These are phyloP conservation scores for Philereme vetulata DNA, from an alignment of 2,888 invertebrate species.

Conservation along the genomic window DNA sequence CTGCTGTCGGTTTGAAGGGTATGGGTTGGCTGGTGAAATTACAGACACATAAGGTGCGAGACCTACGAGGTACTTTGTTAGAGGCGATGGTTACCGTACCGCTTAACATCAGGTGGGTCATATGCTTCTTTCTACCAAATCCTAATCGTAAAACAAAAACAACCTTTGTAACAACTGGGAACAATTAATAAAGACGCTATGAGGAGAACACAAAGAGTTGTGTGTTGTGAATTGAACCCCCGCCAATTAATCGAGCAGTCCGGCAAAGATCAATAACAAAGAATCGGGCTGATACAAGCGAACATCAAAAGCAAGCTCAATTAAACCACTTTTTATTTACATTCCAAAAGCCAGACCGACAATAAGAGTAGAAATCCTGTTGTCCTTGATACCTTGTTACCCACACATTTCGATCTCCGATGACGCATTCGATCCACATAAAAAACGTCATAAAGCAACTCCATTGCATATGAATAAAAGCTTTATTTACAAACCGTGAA, in stretches of 20 bases:
- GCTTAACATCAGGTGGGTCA: no score
- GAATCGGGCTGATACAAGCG: conserved; percentile 19
- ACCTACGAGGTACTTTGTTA: no score
- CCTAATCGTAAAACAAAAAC: no score
- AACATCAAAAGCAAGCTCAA: conserved; percentile 45
- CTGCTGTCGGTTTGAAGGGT: no score
- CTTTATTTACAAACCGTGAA: conserved; percentile 31
- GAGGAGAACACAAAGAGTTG: no score
- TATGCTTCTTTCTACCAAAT: no score
- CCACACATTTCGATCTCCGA: conserved; percentile 64
- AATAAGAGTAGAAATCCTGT: conserved; percentile 57
- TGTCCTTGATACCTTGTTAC: conserved; percentile 73
- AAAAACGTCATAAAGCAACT: conserved; percentile 40
- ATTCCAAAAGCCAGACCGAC: conserved; percentile 59
- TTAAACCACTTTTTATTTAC: conserved; percentile 63
- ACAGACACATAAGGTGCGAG: no score
- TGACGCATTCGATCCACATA: conserved; percentile 60
- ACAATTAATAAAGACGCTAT: no score
- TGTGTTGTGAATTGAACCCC: conserved; percentile 8
- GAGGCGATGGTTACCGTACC: no score
- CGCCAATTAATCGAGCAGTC: conserved; percentile 27
- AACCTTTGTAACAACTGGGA: no score
- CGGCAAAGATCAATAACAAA: conserved; percentile 25
- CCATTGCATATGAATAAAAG: conserved; percentile 24
- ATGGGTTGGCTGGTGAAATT: no score